Conservation (phyloP, 2,888 invertebrate species). For the Drosophila sordidula region DNA sequence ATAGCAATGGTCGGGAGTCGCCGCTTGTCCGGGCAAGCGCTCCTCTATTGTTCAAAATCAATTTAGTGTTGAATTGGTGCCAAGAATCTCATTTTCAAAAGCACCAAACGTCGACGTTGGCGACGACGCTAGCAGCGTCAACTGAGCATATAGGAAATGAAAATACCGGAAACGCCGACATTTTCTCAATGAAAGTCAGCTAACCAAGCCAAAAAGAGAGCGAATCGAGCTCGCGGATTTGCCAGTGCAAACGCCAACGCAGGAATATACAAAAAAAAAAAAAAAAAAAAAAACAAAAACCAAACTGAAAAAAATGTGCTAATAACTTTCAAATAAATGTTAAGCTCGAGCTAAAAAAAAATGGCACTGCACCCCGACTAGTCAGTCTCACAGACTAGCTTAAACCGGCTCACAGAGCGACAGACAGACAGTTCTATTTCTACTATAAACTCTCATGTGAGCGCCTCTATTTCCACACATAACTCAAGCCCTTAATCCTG, state of each 20-base stretch:
- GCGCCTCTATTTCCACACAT: slow-evolving; percentile 45
- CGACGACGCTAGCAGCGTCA: slow-evolving; percentile 33
- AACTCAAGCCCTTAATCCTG: slow-evolving; percentile 55
- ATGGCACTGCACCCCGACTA: slow-evolving; percentile 28
- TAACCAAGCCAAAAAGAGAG: slow-evolving; percentile 32
- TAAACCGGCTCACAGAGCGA: slow-evolving; percentile 42
- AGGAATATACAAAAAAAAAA: background rate
- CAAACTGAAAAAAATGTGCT: slow-evolving; percentile 53
- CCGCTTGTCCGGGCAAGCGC: slow-evolving; percentile 20
- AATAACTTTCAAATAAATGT: slow-evolving; percentile 64
- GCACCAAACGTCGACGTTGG: slow-evolving; percentile 26
- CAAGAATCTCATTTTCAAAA: slow-evolving; percentile 83
- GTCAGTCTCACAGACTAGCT: slow-evolving; percentile 48
- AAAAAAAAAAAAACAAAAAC: background rate
- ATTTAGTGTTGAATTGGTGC: slow-evolving; percentile 84
- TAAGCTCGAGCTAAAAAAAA: slow-evolving; percentile 33
- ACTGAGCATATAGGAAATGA: slow-evolving; percentile 55
- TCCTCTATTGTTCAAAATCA: slow-evolving; percentile 82
- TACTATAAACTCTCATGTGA: slow-evolving; percentile 34
- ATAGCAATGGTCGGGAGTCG: slow-evolving; percentile 61
- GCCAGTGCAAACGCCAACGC: slow-evolving; percentile 7
- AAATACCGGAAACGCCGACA: slow-evolving; percentile 58
- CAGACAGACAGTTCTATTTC: slow-evolving; percentile 46
- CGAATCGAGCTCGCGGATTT: slow-evolving; percentile 30
- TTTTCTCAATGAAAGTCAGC: slow-evolving; percentile 57